These are phyloP conservation scores for Allygus modestus DNA, from an alignment of 2,888 invertebrate genomes.

Conservation along the genomic window DNA sequence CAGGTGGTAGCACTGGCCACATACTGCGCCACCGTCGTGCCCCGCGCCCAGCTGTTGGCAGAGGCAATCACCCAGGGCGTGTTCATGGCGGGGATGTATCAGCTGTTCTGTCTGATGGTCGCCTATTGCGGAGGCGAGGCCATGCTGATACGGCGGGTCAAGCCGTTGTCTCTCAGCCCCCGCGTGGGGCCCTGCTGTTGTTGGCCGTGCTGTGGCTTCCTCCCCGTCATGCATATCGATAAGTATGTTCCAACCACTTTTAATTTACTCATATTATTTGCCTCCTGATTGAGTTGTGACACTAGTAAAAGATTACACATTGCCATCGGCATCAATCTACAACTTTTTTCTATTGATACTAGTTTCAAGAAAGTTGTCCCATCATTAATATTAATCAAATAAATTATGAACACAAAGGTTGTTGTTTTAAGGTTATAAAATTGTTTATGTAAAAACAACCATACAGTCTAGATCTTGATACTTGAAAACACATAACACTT, in stretches of 20 bases:
- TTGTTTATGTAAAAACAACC: too few relatives aligned
- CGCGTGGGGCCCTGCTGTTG: conserved; percentile 85
- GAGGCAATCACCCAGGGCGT: conserved; percentile 84
- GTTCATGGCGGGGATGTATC: conserved; percentile 84
- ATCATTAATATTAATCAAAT: too few relatives aligned
- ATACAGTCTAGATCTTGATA: too few relatives aligned
- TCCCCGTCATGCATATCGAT: conserved; percentile 79
- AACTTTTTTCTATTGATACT: too few relatives aligned
- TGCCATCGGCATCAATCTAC: too few relatives aligned
- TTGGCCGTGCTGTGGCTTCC: conserved; percentile 81
- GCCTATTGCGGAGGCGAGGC: conserved; percentile 82
- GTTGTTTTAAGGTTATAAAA: too few relatives aligned
- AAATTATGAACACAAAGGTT: too few relatives aligned
- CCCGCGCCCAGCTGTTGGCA: conserved; percentile 81
- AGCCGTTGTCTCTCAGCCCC: conserved; percentile 79
- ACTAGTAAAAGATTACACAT: too few relatives aligned
- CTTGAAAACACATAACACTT: too few relatives aligned
- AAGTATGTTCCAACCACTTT: conserved; percentile 75
- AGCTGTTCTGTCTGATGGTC: conserved; percentile 82
- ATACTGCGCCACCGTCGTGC: conserved; percentile 79
- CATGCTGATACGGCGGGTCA: conserved; percentile 78
- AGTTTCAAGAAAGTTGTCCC: too few relatives aligned
- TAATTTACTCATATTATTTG: background rate
- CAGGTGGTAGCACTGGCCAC: conserved; percentile 80
- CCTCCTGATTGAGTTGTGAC: too few relatives aligned